These are phyloP conservation scores for Drosophila ustulata DNA, from an alignment of 2,888 invertebrate species.

Conservation along the genomic window DNA sequence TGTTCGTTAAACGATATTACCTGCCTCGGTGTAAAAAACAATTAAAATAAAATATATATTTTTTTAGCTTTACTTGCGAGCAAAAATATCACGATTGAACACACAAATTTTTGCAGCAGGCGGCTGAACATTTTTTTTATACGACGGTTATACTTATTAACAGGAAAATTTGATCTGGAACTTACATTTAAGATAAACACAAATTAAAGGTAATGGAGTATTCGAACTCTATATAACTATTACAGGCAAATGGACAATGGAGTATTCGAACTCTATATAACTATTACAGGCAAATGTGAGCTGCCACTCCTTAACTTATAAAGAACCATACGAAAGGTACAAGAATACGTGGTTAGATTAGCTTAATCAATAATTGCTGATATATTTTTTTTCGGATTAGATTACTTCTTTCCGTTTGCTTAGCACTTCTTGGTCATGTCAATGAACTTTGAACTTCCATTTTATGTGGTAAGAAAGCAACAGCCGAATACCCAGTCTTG, in stretches of 20 bases:
- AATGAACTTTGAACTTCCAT: neutral
- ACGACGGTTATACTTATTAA: neutral
- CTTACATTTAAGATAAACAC: neutral
- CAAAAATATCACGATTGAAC: too few species aligned
- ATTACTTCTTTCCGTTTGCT: slow-evolving; percentile 9
- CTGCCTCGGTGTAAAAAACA: too few species aligned
- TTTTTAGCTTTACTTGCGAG: too few species aligned
- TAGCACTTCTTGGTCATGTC: neutral
- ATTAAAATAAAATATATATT: too few species aligned
- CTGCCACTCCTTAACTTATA: neutral
- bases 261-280: slow-evolving; percentile 7
- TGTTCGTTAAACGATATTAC: too few species aligned
- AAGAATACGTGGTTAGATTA: slow-evolving; percentile 16
- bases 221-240: too few species aligned
- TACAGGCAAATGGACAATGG: neutral
- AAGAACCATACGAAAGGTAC: slow-evolving; percentile 17
- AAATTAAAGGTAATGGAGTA: neutral
- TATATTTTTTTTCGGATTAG: slow-evolving; percentile 33
- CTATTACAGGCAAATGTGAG: neutral
- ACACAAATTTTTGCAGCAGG: too few species aligned
- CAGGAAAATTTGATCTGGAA: slow-evolving; percentile 2
- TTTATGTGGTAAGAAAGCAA: too few species aligned
- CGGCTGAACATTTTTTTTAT: too few species aligned
- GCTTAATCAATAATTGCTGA: slow-evolving; percentile 32
- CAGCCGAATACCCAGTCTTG: too few species aligned